These are phyloP conservation scores for Danio albolineatus DNA, from an alignment of 2,797 vertebrate genomes.

Conservation along the genomic window DNA sequence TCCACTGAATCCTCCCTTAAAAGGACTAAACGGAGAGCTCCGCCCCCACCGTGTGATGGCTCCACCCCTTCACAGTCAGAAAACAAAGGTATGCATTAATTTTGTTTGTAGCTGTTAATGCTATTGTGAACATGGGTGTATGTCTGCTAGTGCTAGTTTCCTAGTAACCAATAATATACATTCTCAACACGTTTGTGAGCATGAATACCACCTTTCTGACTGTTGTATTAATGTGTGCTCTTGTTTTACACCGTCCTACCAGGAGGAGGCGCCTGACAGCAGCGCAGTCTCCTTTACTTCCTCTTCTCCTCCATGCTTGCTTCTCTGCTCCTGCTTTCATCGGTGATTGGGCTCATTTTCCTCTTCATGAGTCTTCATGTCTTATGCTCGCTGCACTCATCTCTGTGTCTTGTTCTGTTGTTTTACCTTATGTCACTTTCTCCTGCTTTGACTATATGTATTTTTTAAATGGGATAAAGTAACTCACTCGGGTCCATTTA, in stretches of 20 bases:
- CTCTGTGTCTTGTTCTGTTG: background rate
- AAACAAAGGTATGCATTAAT: slow-evolving; percentile 62
- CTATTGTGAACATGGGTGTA: background rate
- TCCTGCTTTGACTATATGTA: background rate
- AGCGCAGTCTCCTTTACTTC: slow-evolving; percentile 39
- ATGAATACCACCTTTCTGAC: background rate
- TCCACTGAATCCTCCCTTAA: slow-evolving; percentile 80
- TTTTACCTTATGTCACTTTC: slow-evolving; percentile 31
- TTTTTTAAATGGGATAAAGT: background rate
- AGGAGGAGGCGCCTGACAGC: slow-evolving; percentile 69
- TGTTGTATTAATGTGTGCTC: slow-evolving; percentile 63
- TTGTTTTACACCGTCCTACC: slow-evolving; percentile 71
- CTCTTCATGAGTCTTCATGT: slow-evolving; percentile 38
- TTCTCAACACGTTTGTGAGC: background rate
- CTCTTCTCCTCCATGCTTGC: slow-evolving; percentile 60
- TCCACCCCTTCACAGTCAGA: slow-evolving; percentile 35
- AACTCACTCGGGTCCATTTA: background rate
- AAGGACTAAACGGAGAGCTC: slow-evolving; percentile 89
- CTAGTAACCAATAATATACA: background rate
- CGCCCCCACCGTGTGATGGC: slow-evolving; percentile 79
- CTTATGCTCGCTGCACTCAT: slow-evolving; percentile 10
- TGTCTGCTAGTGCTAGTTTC: background rate
- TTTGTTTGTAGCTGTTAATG: background rate
- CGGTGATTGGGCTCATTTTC: slow-evolving; percentile 55
- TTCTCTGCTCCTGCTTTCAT: slow-evolving; percentile 52